Percentiles rank a stretch among this genome's conserved stretches.
phyloP scores from a whole-genome alignment of 2,113 vertebrate genomes.

The Pterocles gutturalis region DNA sequence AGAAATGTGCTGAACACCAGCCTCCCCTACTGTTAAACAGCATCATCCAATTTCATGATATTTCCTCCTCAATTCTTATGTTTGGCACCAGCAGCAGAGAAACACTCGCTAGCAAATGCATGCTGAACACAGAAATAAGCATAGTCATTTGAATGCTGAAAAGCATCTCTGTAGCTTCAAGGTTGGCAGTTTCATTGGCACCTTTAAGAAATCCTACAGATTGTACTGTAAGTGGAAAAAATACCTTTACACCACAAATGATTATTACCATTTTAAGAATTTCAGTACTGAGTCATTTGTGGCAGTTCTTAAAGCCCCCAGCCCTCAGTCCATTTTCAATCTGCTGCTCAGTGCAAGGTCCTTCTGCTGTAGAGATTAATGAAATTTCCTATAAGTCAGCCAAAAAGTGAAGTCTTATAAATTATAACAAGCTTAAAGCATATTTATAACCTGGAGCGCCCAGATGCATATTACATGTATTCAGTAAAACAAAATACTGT shows the following conservation, averaged over 20 bases:
- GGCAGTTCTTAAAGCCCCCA: background rate
- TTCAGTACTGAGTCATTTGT: slow-evolving; percentile 36
- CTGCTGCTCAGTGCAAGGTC: slow-evolving; percentile 66
- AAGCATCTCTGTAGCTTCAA: background rate
- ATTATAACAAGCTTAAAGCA: slow-evolving; percentile 62
- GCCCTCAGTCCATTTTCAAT: slow-evolving; percentile 50
- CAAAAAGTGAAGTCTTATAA: slow-evolving; percentile 70
- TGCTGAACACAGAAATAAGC: slow-evolving; percentile 12
- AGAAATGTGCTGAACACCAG: background rate
- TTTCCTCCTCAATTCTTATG: background rate
- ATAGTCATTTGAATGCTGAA: background rate
- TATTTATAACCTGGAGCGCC: slow-evolving; percentile 67
- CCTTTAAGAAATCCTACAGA: background rate
- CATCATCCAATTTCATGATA: background rate
- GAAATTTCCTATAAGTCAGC: slow-evolving; percentile 71
- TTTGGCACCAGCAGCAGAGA: slow-evolving; percentile 30
- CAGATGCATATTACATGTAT: slow-evolving; percentile 40
- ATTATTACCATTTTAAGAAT: slow-evolving; percentile 27
- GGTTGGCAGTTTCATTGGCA: background rate
- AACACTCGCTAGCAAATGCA: slow-evolving; percentile 23
- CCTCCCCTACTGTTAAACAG: background rate
- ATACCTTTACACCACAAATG: background rate
- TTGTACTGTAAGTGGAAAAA: background rate
- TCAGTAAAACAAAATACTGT: slow-evolving; percentile 56
- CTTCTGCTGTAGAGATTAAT: slow-evolving; percentile 68